A percentile compares a stretch with the other conserved stretches of the same genome.
phyloP scores from a whole-genome alignment of 2,113 vertebrate species.

The Sebastes fasciatus region DNA sequence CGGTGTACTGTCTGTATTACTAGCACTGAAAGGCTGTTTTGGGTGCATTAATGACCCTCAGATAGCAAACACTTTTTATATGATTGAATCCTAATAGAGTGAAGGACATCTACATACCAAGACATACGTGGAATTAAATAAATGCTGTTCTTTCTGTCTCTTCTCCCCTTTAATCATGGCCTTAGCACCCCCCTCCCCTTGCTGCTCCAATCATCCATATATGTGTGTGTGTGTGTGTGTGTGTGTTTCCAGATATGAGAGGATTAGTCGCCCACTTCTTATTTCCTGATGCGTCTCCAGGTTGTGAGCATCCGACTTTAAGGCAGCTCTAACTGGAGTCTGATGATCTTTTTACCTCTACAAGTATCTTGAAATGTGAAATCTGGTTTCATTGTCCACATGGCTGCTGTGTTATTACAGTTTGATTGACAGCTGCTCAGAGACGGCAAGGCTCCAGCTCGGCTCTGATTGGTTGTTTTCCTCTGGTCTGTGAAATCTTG shows the following conservation, averaged over 20 bases:
- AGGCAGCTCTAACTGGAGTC: slow-evolving; percentile 10
- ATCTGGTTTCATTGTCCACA: slow-evolving; percentile 3
- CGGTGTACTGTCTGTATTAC: slow-evolving; percentile 71
- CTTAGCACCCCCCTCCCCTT: slow-evolving; percentile 65
- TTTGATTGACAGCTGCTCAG: neutral
- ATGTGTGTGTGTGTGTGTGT: slow-evolving; percentile 24
- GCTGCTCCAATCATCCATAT: slow-evolving; percentile 56
- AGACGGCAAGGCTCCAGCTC: too few relatives aligned
- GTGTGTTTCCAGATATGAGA: slow-evolving; percentile 42
- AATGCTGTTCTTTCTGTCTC: slow-evolving; percentile 67
- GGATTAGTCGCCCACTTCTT: slow-evolving; percentile 40
- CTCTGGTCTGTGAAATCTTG: too few relatives aligned
- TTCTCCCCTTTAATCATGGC: slow-evolving; percentile 71
- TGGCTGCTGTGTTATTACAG: slow-evolving; percentile 16
- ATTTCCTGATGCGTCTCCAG: slow-evolving; percentile 17
- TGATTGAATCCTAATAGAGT: slow-evolving; percentile 68
- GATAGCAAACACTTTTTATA: slow-evolving; percentile 76
- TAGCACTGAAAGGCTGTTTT: slow-evolving; percentile 78
- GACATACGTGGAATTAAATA: slow-evolving; percentile 57
- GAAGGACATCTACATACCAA: slow-evolving; percentile 56
- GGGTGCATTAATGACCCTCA: slow-evolving; percentile 37
- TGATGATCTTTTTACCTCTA: neutral
- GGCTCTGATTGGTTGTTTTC: too few relatives aligned
- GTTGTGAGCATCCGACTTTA: slow-evolving; percentile 14
- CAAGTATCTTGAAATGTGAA: neutral